Percentiles rank a stretch among this genome's conserved stretches.
These are phyloP conservation scores for Lepidothrix coronata DNA, from an alignment of 2,113 vertebrate species.

Conservation along the genomic window DNA sequence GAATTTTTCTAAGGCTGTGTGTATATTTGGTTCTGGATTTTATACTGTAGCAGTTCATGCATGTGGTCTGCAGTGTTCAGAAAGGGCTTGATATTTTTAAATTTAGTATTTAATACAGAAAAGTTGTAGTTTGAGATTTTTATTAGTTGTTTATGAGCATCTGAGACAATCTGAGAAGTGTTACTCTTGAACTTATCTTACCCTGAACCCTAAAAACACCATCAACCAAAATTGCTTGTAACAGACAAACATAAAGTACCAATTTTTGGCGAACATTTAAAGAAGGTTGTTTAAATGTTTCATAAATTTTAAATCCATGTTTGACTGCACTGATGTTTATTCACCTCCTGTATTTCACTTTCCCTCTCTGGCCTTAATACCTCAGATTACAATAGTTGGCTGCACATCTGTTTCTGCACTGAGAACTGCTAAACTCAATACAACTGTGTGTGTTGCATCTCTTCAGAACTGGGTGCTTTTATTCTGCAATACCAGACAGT, in stretches of 20 bases:
- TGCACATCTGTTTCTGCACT: background rate
- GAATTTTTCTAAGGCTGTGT: background rate
- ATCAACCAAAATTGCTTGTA: background rate
- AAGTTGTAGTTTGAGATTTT: background rate
- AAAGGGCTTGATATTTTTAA: background rate
- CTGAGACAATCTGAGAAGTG: background rate
- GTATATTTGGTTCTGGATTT: background rate
- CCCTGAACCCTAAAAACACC: background rate
- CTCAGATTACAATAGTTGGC: background rate
- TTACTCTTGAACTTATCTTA: background rate
- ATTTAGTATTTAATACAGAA: background rate
- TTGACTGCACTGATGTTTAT: background rate
- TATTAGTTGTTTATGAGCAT: background rate
- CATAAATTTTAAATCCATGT: background rate
- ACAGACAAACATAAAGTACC: background rate
- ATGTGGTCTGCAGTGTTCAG: background rate
- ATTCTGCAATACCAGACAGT: background rate
- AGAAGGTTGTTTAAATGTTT: background rate
- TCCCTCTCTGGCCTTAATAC: background rate
- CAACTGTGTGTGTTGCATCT: background rate
- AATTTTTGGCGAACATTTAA: background rate
- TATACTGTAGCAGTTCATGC: background rate
- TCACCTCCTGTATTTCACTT: background rate
- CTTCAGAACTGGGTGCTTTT: background rate
- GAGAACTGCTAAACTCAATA: background rate